A percentile compares a stretch with the other conserved stretches of the same genome.
These are phyloP conservation scores for Nibea coibor DNA, from an alignment of 2,113 vertebrate genomes.

Conservation along the genomic window DNA sequence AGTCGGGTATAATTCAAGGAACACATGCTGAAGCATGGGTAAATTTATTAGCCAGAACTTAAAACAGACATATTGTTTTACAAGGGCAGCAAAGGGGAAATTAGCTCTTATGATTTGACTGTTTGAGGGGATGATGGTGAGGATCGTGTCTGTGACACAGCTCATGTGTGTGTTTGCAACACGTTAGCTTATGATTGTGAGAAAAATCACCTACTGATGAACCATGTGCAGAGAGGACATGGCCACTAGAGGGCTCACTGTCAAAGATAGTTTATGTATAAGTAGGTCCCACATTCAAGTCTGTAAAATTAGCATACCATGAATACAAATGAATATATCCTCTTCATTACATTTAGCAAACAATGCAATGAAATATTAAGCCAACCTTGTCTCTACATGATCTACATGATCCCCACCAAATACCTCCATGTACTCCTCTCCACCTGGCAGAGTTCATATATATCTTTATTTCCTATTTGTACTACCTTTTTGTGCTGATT, in stretches of 20 bases:
- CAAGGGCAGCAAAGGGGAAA: neutral
- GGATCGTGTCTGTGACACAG: neutral
- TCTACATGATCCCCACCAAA: neutral
- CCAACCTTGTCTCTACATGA: neutral
- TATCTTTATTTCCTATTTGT: too few species aligned
- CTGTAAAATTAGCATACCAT: neutral
- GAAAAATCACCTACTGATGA: neutral
- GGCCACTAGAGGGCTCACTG: slow-evolving; percentile 34
- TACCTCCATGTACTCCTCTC: neutral
- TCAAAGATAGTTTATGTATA: neutral
- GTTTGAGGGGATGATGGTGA: neutral
- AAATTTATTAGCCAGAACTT: neutral
- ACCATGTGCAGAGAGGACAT: neutral
- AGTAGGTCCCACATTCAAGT: neutral
- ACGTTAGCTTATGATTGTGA: neutral
- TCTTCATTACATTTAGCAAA: neutral
- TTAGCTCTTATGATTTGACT: neutral
- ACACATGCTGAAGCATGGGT: slow-evolving; percentile 13
- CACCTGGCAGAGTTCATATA: too few species aligned
- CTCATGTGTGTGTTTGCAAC: neutral
- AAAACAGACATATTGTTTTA: neutral
- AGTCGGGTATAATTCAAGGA: slow-evolving; percentile 38
- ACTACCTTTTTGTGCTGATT: too few species aligned
- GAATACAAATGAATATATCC: neutral
- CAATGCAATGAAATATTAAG: neutral